These are phyloP conservation scores for Alviniconcha marisindica DNA, from an alignment of 1,140 invertebrate genomes.

Conservation along the genomic window DNA sequence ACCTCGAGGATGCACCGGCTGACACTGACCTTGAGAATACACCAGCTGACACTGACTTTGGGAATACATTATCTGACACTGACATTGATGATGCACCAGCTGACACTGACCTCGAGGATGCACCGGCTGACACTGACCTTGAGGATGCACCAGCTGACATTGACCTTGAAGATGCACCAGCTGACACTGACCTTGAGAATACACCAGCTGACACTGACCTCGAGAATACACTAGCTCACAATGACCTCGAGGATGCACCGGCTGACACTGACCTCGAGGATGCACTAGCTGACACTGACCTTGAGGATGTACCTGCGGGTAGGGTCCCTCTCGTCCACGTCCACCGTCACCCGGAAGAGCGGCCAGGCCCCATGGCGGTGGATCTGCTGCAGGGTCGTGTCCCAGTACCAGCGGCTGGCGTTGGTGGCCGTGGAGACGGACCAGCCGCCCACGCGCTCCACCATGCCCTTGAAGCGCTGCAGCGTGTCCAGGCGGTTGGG, in stretches of 20 bases:
- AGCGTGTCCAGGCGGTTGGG: neutral
- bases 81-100: too few relatives aligned
- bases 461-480: constrained; percentile 40
- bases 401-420: constrained; percentile 42
- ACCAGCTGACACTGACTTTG: too few relatives aligned
- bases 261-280: neutral
- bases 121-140: too few relatives aligned
- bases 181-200: constrained; percentile 50
- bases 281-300: constrained; percentile 28
- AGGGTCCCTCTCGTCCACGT: constrained; percentile 57
- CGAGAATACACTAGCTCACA: too few relatives aligned
- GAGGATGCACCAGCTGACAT: neutral
- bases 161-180: neutral
- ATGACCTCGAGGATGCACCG: too few relatives aligned
- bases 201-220: too few relatives aligned
- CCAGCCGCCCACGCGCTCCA: constrained; percentile 51
- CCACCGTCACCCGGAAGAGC: constrained; percentile 56
- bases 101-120: too few relatives aligned
- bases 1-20: too few relatives aligned
- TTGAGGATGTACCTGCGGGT: constrained; percentile 51
- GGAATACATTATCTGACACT: too few relatives aligned
- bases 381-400: constrained; percentile 52
- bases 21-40: too few relatives aligned
- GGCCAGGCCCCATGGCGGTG: constrained; percentile 61
- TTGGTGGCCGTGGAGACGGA: neutral